These are phyloP conservation scores for Arrhopalites spinosus DNA, from an alignment of 2,888 invertebrate species.

Conservation along the genomic window DNA sequence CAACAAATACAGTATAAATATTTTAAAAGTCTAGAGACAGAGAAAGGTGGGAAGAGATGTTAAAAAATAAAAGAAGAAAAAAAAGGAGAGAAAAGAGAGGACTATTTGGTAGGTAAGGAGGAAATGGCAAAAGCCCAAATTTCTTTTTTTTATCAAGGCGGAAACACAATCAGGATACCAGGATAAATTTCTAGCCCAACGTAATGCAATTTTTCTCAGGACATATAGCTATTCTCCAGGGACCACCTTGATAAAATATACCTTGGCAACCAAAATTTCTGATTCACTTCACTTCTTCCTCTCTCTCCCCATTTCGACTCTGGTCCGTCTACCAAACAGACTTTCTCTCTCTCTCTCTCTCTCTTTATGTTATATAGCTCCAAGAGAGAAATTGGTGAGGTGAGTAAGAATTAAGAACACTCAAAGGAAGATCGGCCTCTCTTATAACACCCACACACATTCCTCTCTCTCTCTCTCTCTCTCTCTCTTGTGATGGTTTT, in stretches of 20 bases:
- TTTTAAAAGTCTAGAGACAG: background rate
- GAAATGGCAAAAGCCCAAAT: background rate
- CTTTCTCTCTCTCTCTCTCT: background rate
- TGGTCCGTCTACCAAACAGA: background rate
- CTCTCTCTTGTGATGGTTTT: too few species aligned
- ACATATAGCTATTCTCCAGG: slow-evolving; percentile 4
- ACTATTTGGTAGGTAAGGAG: background rate
- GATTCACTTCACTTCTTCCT: slow-evolving; percentile 7
- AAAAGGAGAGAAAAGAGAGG: background rate
- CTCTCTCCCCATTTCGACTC: background rate
- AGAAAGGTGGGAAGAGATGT: background rate
- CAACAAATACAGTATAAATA: too few species aligned
- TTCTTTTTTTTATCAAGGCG: slow-evolving; percentile 9
- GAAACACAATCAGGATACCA: slow-evolving; percentile 31
- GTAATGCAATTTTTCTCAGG: slow-evolving; percentile 26
- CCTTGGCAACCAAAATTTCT: slow-evolving; percentile 13
- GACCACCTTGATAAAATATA: slow-evolving; percentile 27
- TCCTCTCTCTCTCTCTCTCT: too few species aligned
- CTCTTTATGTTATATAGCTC: background rate
- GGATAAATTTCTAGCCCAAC: slow-evolving; percentile 25
- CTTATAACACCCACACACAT: too few species aligned
- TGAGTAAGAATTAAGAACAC: slow-evolving; percentile 13
- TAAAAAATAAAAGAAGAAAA: background rate
- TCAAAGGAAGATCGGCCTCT: slow-evolving; percentile 2
- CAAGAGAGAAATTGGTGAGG: slow-evolving; percentile 12